Percentiles rank a stretch among this genome's conserved stretches.
phyloP scores from a whole-genome alignment of 2,113 vertebrate genomes.

The Cavia aperea region DNA sequence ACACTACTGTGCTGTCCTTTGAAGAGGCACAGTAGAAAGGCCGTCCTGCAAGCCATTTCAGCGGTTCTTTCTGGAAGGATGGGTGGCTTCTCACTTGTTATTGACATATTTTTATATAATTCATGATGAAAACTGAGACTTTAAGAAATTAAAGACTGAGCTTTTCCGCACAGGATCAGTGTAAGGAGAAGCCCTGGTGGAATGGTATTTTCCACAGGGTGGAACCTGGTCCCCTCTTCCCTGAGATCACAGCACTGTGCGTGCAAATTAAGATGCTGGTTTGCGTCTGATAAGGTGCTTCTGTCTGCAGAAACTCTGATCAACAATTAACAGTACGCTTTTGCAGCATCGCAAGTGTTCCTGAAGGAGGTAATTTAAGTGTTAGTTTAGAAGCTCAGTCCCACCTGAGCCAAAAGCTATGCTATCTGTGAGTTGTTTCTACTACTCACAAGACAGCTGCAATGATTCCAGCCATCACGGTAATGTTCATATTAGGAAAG shows the following conservation, averaged over 20 bases:
- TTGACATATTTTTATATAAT: not conserved
- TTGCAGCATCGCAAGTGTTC: rapidly evolving
- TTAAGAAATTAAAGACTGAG: not conserved
- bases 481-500: not conserved
- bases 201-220: no score
- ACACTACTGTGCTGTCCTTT: not conserved
- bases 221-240: not conserved
- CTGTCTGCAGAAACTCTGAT: not conserved
- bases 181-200: not conserved
- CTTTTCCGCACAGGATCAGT: not conserved
- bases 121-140: not conserved
- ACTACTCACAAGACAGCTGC: not conserved
- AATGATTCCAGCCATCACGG: not conserved
- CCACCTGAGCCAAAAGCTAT: not conserved
- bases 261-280: not conserved
- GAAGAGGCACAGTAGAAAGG: not conserved
- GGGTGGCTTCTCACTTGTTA: not conserved
- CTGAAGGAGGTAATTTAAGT: not conserved
- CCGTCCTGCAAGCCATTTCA: not conserved
- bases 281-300: not conserved
- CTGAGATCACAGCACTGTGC: not conserved
- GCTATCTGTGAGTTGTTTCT: not conserved
- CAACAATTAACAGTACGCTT: not conserved
- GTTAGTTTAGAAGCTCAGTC: not conserved
- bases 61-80: not conserved